Percentiles rank a stretch among this genome's conserved stretches.
Evolutionary conservation across 2,113 vertebrate genomes (phyloP).

Genomic region (Ochotona curzoniae): DNA sequence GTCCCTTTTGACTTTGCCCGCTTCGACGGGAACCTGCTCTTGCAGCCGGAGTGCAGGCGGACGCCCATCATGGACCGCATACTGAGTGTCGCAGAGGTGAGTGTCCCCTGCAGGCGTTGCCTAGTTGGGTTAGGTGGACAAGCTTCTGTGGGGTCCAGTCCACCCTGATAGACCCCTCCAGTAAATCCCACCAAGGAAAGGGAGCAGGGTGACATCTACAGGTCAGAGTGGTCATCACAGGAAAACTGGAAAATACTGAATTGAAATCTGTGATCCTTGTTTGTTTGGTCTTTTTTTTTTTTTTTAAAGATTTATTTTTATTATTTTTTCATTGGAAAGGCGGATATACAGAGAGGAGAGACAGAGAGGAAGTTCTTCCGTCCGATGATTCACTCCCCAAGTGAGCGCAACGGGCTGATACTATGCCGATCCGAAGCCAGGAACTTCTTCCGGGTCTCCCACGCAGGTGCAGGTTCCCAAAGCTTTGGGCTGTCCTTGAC

Average conservation of each 20-base stretch:
- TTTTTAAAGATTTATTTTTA: no score
- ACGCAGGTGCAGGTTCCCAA: no score
- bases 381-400: no score
- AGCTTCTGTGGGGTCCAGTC: no score
- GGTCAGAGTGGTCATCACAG: not conserved
- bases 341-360: no score
- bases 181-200: not conserved
- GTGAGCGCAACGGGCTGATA: no score
- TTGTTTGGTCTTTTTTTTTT: no score
- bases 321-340: no score
- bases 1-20: conserved; percentile 97
- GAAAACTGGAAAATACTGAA: not conserved
- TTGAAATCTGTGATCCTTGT: not conserved
- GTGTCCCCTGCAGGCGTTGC: accelerated
- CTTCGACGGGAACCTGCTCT: conserved; percentile 89
- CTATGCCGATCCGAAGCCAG: no score
- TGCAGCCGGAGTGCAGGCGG: conserved; percentile 79
- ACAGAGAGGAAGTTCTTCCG: no score
- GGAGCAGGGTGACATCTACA: not conserved
- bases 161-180: not conserved
- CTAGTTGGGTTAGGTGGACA: not conserved
- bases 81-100: conserved; percentile 92
- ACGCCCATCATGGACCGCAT: conserved; percentile 93
- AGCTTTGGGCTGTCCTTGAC: no score
- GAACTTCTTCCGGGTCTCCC: no score